phyloP scores from a whole-genome alignment of 1,140 invertebrate species.

The Drosophila ogumai region DNA sequence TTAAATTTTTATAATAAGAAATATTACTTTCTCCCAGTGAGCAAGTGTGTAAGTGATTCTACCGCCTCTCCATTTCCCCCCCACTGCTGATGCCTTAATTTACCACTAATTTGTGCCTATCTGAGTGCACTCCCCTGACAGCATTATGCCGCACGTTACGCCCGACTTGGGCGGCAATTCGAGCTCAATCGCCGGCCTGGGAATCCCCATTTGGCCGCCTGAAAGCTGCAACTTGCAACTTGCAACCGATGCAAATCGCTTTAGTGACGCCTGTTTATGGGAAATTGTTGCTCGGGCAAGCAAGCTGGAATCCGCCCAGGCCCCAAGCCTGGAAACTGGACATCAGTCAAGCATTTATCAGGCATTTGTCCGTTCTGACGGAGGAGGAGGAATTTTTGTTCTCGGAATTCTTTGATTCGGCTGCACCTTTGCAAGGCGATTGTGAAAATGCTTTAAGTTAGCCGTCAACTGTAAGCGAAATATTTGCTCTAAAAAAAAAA shows the following conservation, averaged over 20 bases:
- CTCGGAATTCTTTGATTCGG: neutral
- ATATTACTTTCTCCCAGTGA: slow-evolving; percentile 17
- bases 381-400: slow-evolving; percentile 4
- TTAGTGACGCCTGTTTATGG: slow-evolving; percentile 73
- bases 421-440: slow-evolving; percentile 1
- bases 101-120: slow-evolving; percentile 81
- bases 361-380: slow-evolving; percentile 8
- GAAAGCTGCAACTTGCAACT: neutral
- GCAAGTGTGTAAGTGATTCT: neutral
- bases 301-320: slow-evolving; percentile 11
- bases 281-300: slow-evolving; percentile 47
- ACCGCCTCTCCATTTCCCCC: neutral
- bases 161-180: slow-evolving; percentile 41
- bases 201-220: slow-evolving; percentile 6
- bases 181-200: slow-evolving; percentile 14
- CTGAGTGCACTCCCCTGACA: slow-evolving; percentile 15
- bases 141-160: slow-evolving; percentile 42
- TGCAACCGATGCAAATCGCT: slow-evolving; percentile 67
- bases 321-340: slow-evolving; percentile 6
- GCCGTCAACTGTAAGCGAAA: neutral
- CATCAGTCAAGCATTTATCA: slow-evolving; percentile 45
- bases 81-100: slow-evolving; percentile 68
- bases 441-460: neutral
- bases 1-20: too few species aligned
- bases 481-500: neutral